Percentiles rank a stretch among this genome's conserved stretches.
Conservation (phyloP, 2,797 vertebrate genomes). For the Iguana delicatissima region DNA sequence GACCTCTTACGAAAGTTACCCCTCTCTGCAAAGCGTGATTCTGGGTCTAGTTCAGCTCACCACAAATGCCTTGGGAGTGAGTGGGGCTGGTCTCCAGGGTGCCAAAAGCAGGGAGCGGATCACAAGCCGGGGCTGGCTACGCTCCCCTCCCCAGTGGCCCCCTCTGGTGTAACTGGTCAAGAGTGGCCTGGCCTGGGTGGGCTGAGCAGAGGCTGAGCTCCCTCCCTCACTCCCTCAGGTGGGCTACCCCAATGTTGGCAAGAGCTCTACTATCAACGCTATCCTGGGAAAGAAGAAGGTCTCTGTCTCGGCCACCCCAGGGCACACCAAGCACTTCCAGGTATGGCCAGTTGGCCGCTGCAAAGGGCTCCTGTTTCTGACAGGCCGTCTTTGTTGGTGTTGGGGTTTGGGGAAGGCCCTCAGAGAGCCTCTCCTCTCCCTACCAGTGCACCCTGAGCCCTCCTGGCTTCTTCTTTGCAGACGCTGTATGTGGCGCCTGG, state of each 20-base stretch:
- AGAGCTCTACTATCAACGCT: slow-evolving; percentile 99
- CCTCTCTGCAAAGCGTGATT: background rate
- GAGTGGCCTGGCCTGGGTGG: background rate
- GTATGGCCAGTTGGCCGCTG: slow-evolving; percentile 72
- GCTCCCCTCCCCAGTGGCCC: background rate
- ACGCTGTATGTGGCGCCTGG: slow-evolving; percentile 93
- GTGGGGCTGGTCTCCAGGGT: no score
- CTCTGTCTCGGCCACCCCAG: slow-evolving; percentile 95
- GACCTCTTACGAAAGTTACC: no score
- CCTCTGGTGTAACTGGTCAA: no score
- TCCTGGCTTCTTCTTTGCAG: slow-evolving; percentile 77
- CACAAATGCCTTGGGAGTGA: no score
- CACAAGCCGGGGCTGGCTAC: accelerated
- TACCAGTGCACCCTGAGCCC: background rate
- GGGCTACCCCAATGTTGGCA: slow-evolving; percentile 98
- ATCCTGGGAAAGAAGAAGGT: slow-evolving; percentile 97
- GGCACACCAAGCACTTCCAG: slow-evolving; percentile 98
- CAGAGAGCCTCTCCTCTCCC: background rate
- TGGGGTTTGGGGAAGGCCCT: no score
- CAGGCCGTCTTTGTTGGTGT: background rate
- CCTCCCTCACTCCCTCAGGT: slow-evolving; percentile 81
- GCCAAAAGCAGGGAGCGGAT: no score
- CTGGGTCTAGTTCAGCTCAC: background rate
- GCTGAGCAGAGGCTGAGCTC: background rate
- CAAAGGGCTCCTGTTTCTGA: background rate